A percentile compares a stretch with the other conserved stretches of the same genome.
Evolutionary conservation across 2,888 invertebrate species (phyloP).

Genomic region (Baronia brevicornis): DNA sequence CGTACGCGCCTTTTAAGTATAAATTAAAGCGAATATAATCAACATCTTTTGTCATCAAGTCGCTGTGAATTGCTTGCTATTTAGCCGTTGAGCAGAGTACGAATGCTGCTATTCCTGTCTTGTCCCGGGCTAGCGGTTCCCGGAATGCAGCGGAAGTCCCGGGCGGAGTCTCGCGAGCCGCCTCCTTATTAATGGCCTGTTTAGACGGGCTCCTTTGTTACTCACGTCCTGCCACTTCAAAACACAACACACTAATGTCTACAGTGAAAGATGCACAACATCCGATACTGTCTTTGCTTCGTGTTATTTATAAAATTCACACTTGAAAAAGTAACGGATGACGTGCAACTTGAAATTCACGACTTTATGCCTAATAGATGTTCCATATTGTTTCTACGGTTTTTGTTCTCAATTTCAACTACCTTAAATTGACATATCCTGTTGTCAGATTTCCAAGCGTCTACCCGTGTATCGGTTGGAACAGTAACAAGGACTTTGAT

Average conservation of each 20-base stretch:
- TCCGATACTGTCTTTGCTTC: slow-evolving; percentile 26
- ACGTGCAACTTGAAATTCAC: slow-evolving; percentile 21
- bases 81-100: slow-evolving; percentile 39
- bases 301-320: slow-evolving; percentile 14
- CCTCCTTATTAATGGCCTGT: slow-evolving; percentile 73
- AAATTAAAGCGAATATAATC: too few relatives aligned
- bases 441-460: slow-evolving; percentile 64
- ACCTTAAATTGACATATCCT: slow-evolving; percentile 70
- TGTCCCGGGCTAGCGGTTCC: slow-evolving; percentile 61
- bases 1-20: too few relatives aligned
- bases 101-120: slow-evolving; percentile 63
- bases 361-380: slow-evolving; percentile 33
- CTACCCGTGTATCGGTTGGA: slow-evolving; percentile 56
- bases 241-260: slow-evolving; percentile 29
- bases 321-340: slow-evolving; percentile 31
- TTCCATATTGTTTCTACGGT: slow-evolving; percentile 32
- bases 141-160: slow-evolving; percentile 68
- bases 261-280: slow-evolving; percentile 23
- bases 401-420: slow-evolving; percentile 52
- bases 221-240: slow-evolving; percentile 62
- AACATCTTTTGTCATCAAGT: too few relatives aligned
- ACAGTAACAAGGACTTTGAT: slow-evolving; percentile 45
- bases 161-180: slow-evolving; percentile 55
- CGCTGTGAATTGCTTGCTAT: too few relatives aligned
- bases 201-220: slow-evolving; percentile 71